These are phyloP conservation scores for Hermaeophaga mercurialis DNA, from an alignment of 2,888 invertebrate genomes.

Conservation along the genomic window DNA sequence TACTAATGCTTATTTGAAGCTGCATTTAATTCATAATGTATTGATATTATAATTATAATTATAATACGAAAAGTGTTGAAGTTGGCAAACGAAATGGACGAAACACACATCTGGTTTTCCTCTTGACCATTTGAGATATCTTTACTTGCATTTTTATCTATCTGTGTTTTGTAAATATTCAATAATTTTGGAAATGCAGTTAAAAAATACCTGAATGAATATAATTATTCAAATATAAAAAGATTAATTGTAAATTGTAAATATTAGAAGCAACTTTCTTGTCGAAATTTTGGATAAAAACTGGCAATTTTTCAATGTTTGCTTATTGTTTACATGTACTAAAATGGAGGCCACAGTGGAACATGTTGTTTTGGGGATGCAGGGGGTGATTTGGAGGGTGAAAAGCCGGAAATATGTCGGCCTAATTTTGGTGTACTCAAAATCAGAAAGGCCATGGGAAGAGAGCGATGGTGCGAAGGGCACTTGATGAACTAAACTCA, in stretches of 20 bases:
- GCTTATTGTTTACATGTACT: not conserved
- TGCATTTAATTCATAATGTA: no score
- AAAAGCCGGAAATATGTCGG: slow-evolving; percentile 39
- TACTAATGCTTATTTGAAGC: no score
- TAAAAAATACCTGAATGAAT: not conserved
- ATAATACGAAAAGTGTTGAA: no score
- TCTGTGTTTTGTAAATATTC: no score
- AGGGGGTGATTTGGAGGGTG: slow-evolving; percentile 15
- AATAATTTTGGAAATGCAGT: no score
- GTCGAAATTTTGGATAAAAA: not conserved
- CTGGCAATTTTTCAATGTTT: no score
- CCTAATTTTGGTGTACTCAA: slow-evolving; percentile 42
- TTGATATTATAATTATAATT: no score
- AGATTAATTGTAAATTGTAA: not conserved
- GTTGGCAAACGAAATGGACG: no score
- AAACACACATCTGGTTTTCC: no score
- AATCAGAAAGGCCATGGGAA: slow-evolving; percentile 43
- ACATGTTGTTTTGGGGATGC: not conserved
- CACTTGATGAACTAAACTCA: slow-evolving; percentile 63
- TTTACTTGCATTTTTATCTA: no score
- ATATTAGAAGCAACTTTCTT: not conserved
- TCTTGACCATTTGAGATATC: no score
- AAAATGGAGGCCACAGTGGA: not conserved
- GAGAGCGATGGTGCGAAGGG: slow-evolving; percentile 45
- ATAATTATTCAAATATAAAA: not conserved